Conservation (phyloP, 2,113 vertebrate species). For the Scopus umbretta region DNA sequence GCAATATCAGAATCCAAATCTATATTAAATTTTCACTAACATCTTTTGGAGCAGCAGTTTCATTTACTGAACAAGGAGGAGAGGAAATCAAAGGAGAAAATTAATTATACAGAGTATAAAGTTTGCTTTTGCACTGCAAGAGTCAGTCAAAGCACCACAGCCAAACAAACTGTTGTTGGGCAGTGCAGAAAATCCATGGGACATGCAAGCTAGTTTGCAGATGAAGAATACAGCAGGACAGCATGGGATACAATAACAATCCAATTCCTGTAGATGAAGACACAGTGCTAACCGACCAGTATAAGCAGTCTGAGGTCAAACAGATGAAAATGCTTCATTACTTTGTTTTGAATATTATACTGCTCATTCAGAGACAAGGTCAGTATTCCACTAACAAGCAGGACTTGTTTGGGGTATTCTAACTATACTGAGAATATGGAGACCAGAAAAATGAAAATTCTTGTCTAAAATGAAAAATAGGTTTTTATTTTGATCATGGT, state of each 20-base stretch:
- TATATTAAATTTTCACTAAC: constrained; percentile 65
- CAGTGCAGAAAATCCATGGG: not conserved
- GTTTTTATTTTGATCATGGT: not conserved
- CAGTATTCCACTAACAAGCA: not conserved
- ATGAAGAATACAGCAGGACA: not conserved
- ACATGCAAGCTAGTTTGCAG: not conserved
- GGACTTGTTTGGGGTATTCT: not conserved
- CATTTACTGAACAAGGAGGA: constrained; percentile 28
- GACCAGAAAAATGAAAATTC: constrained; percentile 6
- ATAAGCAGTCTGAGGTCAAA: not conserved
- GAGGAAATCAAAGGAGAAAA: constrained; percentile 49
- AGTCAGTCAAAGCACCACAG: not conserved
- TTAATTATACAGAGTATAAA: not conserved
- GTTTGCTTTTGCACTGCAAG: not conserved
- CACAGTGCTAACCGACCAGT: not conserved
- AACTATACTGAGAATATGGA: not conserved
- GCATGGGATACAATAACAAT: accelerated
- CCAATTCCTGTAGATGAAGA: not conserved
- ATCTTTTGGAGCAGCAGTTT: constrained; percentile 2
- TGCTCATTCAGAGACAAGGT: not conserved
- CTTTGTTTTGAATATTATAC: not conserved
- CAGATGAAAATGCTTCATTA: not conserved
- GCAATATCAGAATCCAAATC: constrained; percentile 45
- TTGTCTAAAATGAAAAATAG: not conserved
- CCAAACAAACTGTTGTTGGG: not conserved